phyloP scores from a whole-genome alignment of 1,140 invertebrate species.

The Magallana gigas region DNA sequence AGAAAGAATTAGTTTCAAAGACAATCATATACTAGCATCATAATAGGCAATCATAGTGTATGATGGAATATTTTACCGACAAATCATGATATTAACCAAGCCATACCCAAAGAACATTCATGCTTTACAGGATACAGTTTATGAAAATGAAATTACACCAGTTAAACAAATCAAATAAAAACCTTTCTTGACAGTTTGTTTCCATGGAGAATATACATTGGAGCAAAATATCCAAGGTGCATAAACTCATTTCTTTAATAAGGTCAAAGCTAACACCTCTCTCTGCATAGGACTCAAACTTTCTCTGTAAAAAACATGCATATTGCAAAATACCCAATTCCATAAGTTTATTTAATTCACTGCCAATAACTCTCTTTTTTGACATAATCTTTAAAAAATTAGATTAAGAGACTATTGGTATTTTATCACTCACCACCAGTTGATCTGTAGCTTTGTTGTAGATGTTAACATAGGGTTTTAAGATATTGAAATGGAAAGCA shows the following conservation, averaged over 20 bases:
- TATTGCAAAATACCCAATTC: too few relatives aligned
- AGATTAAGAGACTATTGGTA: too few relatives aligned
- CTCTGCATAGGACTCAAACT: constrained; percentile 56
- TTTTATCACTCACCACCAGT: constrained; percentile 43
- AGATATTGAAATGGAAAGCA: constrained; percentile 92
- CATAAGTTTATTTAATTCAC: too few relatives aligned
- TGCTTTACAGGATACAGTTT: neutral
- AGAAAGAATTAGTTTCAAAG: too few relatives aligned
- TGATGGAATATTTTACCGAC: too few relatives aligned
- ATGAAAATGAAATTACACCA: neutral
- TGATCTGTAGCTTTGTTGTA: constrained; percentile 82
- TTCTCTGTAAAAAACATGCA: constrained; percentile 50
- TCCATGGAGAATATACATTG: constrained; percentile 68
- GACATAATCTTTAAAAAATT: too few relatives aligned
- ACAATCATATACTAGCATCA: too few relatives aligned
- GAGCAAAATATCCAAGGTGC: constrained; percentile 69
- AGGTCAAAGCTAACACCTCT: constrained; percentile 61
- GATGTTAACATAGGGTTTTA: constrained; percentile 89
- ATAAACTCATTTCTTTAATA: constrained; percentile 58
- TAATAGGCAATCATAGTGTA: too few relatives aligned
- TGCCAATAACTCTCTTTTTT: too few relatives aligned
- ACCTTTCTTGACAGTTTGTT: constrained; percentile 48
- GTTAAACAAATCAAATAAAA: neutral
- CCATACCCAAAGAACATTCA: too few relatives aligned
- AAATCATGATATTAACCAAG: too few relatives aligned